These are phyloP conservation scores for Coccyzus lansbergi DNA, from an alignment of 2,797 vertebrate species.

Conservation along the genomic window DNA sequence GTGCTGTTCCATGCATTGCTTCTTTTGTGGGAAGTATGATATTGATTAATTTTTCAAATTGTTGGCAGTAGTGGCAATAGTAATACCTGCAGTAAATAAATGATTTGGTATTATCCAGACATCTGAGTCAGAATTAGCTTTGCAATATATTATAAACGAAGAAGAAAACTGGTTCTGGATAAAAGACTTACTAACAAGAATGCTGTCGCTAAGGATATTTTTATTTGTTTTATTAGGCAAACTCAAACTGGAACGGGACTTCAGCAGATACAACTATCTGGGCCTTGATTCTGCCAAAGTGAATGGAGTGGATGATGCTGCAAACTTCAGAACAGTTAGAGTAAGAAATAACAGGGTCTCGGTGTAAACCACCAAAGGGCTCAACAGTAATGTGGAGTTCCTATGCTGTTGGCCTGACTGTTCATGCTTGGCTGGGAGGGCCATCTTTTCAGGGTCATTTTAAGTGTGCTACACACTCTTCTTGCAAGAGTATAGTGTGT, in stretches of 20 bases:
- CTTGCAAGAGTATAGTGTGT: fast-evolving
- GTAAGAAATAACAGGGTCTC: constrained; percentile 74
- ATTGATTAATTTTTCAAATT: neutral
- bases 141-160: neutral
- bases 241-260: constrained; percentile 92
- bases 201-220: neutral
- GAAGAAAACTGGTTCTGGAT: neutral
- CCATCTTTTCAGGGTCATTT: neutral
- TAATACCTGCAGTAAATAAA: neutral
- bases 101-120: neutral
- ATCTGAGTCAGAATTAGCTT: neutral
- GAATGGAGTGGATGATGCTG: constrained; percentile 92
- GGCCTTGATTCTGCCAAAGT: constrained; percentile 93
- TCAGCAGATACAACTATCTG: constrained; percentile 97
- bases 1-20: neutral
- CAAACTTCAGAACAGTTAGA: constrained; percentile 93
- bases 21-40: neutral
- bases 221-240: constrained; percentile 80
- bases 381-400: neutral
- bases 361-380: neutral
- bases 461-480: neutral
- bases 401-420: fast-evolving
- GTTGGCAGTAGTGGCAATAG: neutral
- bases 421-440: fast-evolving
- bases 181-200: neutral